Evolutionary conservation across 2,888 invertebrate genomes (phyloP), one percentile per base, ranked within the genome.

Genomic region (Lycaena phlaeas): DNA sequence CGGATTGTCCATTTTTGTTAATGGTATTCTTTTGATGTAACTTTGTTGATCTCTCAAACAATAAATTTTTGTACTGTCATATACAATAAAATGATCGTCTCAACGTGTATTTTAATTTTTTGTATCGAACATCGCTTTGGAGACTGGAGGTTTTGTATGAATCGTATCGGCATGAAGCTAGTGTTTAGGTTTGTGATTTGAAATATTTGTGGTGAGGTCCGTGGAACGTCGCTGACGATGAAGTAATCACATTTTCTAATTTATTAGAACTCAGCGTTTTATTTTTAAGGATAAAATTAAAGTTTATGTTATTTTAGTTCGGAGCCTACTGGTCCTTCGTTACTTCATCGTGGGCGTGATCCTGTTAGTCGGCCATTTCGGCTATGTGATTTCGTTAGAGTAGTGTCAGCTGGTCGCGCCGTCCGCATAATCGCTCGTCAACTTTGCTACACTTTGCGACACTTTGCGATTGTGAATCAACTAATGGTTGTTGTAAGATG

Each of bases 131-230:
- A 22, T 22, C 22, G 22, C 17, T 22, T 18, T 6, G 7, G 9
- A 9, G 22, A 14, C 14, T 10, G 5, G 15, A 14, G 15, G 10
- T 30, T 11, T 22, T 18, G n/a, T 34, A 31, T 17, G 12, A 6
- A 18, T 18, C 18, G 34, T n/a, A 22, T 34, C 34, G 34, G 34
- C 22, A 34, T 34, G 22, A 18, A 22, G 34, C 12, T 34, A 34
- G 34, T 34, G 34, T 18, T 17, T 34, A 34, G 34, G n/a, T 31
- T 31, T 31, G 31, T 31, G 34, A 12, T 34, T 34, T 34, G 34
- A 22, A 22, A 34, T 34, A 34, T 34, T 34, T 12, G 22, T 34
- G 11, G 6, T 22, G 18, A 9, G 22, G 22, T 22, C 22, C 9
- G 22, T 11, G 18, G 12, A 18, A 18, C 18, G 12, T 34, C 11